Percentiles rank a stretch among this genome's conserved stretches.
Evolutionary conservation across 2,797 vertebrate genomes (phyloP).

Genomic region (Gadopsis marmoratus): DNA sequence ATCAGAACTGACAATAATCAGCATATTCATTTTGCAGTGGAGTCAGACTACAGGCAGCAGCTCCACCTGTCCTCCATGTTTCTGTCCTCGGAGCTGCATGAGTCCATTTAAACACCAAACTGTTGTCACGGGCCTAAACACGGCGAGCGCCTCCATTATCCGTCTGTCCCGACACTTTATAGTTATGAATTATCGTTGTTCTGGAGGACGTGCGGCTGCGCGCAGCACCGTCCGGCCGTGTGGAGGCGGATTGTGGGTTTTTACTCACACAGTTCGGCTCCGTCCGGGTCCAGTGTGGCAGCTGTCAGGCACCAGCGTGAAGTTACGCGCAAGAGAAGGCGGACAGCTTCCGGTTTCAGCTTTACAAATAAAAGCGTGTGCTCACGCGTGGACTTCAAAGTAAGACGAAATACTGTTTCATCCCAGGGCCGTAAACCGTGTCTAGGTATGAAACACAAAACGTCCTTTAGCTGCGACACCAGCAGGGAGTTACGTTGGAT

Average conservation of each 20-base stretch:
- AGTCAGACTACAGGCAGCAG: too few relatives aligned
- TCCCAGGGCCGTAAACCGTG: not conserved
- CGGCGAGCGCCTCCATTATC: constrained; percentile 33
- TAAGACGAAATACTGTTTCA: constrained; percentile 18
- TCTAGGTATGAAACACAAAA: not conserved
- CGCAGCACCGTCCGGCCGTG: rapidly evolving
- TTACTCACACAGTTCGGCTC: constrained; percentile 69
- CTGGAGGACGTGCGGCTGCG: rapidly evolving
- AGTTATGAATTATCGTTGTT: not conserved
- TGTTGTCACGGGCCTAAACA: constrained; percentile 49
- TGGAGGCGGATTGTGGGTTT: constrained; percentile 2
- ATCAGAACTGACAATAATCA: too few relatives aligned
- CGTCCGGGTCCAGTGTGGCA: constrained; percentile 61
- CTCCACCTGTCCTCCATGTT: too few relatives aligned
- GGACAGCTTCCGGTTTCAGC: constrained; percentile 31
- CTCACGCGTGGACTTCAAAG: constrained; percentile 26
- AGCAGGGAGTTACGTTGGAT: not conserved
- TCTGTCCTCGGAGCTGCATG: too few relatives aligned
- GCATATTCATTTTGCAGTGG: too few relatives aligned
- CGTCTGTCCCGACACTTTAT: not conserved
- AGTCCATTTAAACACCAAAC: not conserved
- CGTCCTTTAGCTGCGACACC: too few relatives aligned
- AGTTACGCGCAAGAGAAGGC: rapidly evolving
- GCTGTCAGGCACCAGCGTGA: constrained; percentile 41
- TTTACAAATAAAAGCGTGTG: constrained; percentile 22